Base-by-base conservation (phyloP, 2,888 invertebrate genomes). In the Anthophora plumipes region DNA sequence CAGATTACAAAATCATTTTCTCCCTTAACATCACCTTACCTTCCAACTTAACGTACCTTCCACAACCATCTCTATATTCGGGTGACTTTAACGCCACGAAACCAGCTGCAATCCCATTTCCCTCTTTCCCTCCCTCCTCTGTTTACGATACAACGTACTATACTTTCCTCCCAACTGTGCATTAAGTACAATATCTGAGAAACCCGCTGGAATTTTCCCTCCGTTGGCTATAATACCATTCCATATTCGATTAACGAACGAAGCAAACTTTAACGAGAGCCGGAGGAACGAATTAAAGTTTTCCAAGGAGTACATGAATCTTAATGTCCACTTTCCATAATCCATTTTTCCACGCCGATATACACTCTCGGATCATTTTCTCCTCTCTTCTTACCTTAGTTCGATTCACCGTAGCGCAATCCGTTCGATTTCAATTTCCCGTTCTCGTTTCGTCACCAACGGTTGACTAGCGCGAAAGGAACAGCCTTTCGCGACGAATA, bases 1-100 rank as follows among this genome's bases (percentile, higher is more conserved):
- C 70, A 64, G 68, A 77, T 83, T 76, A 76, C 71, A 72, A 83
- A 74, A 80, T 84, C 66, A 84, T 84, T 80, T 77, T 73, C 78
- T 59, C 39, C 66, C 22, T 72, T 73, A 69, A 64, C 41, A 41
- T 43, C 25, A 43, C 39, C 20, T 41, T 41, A 8, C 14, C 46
- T 22, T n/a, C 31, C 1, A 59, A 31, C 25, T 41, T 66, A 72
- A 77, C 50, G 39, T 66, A 66, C 46, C 22, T 41, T n/a, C 20
- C 50, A 54, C 50, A 9, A 50, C 43, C 22, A n/a, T 3, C 2
- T 20, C 8, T 22, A 61, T 55, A 41, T 55, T 59, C 43, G 17
- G 37, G 71, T 41, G 63, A 76, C 48, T 76, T 71, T 57, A 71
- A 71, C 12, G 76, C 71, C 57, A 9, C 39, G 12, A 17, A 76